These are phyloP conservation scores for Drosophila ananassae DNA, from an alignment of 1,140 invertebrate genomes.

Conservation along the genomic window DNA sequence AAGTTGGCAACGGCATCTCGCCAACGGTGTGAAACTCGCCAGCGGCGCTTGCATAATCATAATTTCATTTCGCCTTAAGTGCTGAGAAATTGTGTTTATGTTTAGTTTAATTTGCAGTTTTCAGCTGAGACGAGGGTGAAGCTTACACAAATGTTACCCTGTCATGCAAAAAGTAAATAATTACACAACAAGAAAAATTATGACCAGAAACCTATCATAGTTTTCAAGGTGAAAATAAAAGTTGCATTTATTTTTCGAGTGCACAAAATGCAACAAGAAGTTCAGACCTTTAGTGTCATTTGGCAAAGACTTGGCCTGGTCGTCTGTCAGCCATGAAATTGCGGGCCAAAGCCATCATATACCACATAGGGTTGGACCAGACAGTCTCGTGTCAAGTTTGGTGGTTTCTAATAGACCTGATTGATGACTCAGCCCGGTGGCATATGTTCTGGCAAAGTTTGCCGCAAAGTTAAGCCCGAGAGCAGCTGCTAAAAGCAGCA, in stretches of 20 bases:
- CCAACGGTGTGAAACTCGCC: constrained; percentile 62
- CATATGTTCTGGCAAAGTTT: constrained; percentile 50
- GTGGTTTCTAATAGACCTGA: constrained; percentile 68
- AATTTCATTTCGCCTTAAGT: constrained; percentile 73
- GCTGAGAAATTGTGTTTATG: constrained; percentile 77
- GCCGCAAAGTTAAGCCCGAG: constrained; percentile 26
- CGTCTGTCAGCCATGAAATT: constrained; percentile 40
- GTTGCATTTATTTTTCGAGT: background rate
- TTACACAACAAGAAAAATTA: background rate
- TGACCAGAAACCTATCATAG: background rate
- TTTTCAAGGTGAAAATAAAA: background rate
- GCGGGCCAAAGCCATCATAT: constrained; percentile 12
- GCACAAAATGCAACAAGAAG: constrained; percentile 45
- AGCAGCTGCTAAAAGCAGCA: constrained; percentile 52
- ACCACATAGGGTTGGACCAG: constrained; percentile 34
- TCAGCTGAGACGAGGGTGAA: constrained; percentile 61
- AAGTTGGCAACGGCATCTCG: constrained; percentile 26
- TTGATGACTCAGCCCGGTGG: constrained; percentile 67
- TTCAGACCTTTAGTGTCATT: constrained; percentile 33
- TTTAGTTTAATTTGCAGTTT: constrained; percentile 77
- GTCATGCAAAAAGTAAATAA: constrained; percentile 48
- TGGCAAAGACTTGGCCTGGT: too few species aligned
- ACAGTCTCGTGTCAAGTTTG: constrained; percentile 45
- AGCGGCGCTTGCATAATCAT: constrained; percentile 69
- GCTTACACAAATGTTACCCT: constrained; percentile 43